These are phyloP conservation scores for Riparia riparia DNA, from an alignment of 2,113 vertebrate genomes.

Conservation along the genomic window DNA sequence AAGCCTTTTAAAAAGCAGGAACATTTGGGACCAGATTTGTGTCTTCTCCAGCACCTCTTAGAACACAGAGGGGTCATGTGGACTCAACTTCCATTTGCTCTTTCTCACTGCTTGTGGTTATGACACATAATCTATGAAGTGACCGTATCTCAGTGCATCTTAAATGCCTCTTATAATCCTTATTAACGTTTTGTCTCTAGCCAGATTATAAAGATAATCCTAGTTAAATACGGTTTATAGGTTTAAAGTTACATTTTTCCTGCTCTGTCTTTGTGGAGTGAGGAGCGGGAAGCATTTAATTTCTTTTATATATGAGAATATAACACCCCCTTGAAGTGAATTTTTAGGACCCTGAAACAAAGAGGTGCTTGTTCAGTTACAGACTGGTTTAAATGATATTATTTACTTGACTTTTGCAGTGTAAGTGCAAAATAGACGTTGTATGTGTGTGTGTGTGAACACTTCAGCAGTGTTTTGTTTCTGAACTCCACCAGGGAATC, in stretches of 20 bases:
- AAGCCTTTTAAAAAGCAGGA: background rate
- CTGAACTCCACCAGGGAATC: constrained; percentile 84
- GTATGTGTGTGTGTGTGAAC: background rate
- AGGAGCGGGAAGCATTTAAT: background rate
- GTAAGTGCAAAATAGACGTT: background rate
- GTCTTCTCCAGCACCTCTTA: background rate
- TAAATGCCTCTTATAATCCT: background rate
- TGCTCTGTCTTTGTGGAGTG: background rate
- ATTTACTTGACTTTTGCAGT: background rate
- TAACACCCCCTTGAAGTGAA: background rate
- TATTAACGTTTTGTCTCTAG: background rate
- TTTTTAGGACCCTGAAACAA: background rate
- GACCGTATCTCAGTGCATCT: background rate
- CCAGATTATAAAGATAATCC: background rate
- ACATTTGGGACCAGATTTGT: background rate
- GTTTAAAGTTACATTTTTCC: background rate
- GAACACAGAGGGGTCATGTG: background rate
- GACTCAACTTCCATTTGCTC: background rate
- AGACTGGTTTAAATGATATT: background rate
- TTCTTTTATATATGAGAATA: background rate
- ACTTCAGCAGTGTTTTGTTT: background rate
- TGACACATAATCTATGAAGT: background rate
- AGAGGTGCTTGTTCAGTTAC: background rate
- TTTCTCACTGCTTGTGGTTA: background rate
- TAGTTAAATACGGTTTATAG: background rate